Conservation (phyloP, 2,797 vertebrate genomes). For the Orientallactaga sibirica region DNA sequence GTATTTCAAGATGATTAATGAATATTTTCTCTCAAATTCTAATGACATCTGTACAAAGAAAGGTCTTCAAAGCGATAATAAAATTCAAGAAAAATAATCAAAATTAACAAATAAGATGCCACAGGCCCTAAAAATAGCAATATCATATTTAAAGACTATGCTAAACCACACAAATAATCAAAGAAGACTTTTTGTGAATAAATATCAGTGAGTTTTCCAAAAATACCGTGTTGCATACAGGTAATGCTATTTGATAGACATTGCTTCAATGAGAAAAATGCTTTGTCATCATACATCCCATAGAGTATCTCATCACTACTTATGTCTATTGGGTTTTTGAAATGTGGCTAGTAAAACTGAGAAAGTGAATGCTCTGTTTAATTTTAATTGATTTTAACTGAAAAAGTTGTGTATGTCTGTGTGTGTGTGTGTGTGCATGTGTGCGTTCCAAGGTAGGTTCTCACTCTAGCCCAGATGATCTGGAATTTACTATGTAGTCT, state of each 20-base stretch:
- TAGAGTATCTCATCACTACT: not conserved
- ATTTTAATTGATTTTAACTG: slow-evolving; percentile 41
- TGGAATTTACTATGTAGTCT: too few species aligned
- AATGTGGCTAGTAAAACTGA: not conserved
- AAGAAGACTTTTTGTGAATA: slow-evolving; percentile 34
- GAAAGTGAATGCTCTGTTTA: not conserved
- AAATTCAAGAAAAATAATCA: too few species aligned
- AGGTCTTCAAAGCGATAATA: too few species aligned
- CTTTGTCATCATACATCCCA: not conserved
- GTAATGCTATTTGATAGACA: not conserved
- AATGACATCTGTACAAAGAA: too few species aligned
- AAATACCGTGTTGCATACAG: not conserved
- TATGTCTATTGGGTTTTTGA: not conserved
- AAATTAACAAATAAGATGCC: too few species aligned
- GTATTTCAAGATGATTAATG: too few species aligned
- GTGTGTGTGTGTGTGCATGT: too few species aligned
- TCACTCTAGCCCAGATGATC: too few species aligned
- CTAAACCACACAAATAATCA: slow-evolving; percentile 22
- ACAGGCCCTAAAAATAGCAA: not conserved
- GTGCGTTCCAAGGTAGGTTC: too few species aligned
- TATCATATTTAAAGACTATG: not conserved
- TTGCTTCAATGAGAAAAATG: not conserved
- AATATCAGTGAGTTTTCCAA: not conserved
- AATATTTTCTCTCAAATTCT: too few species aligned
- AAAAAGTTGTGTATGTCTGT: not conserved